These are phyloP conservation scores for Pseudolycoriella hygida DNA, from an alignment of 2,888 invertebrate genomes.

Conservation along the genomic window DNA sequence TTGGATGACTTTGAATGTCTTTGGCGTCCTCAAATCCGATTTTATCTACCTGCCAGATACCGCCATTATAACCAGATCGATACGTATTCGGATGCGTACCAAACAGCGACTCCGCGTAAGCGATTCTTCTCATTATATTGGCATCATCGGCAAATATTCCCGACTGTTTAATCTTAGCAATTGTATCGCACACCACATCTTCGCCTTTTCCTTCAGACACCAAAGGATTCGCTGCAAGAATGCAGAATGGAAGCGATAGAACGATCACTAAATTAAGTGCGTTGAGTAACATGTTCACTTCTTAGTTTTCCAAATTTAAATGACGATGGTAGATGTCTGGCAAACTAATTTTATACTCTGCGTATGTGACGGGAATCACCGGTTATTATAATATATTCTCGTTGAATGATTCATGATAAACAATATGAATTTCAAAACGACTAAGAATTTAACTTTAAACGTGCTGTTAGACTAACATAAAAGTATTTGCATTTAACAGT, in stretches of 20 bases:
- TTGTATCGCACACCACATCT: background rate
- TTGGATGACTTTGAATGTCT: background rate
- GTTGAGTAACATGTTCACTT: too few species aligned
- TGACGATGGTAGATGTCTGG: too few species aligned
- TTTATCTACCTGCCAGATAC: background rate
- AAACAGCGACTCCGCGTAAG: background rate
- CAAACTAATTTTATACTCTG: too few species aligned
- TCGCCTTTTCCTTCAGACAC: background rate
- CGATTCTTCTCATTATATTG: conserved; percentile 1
- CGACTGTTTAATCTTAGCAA: background rate
- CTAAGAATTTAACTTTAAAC: too few species aligned
- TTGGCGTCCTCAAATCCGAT: background rate
- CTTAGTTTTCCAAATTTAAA: too few species aligned
- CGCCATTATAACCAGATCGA: background rate
- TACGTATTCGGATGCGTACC: background rate
- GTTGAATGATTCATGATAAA: too few species aligned
- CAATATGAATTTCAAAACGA: too few species aligned
- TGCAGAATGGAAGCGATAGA: background rate
- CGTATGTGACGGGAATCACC: too few species aligned
- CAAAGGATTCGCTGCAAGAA: background rate
- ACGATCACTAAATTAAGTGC: background rate
- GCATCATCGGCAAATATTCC: background rate
- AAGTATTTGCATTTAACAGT: too few species aligned
- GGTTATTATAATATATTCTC: too few species aligned
- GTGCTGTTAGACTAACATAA: too few species aligned